These are phyloP conservation scores for Sprattus sprattus DNA, from an alignment of 2,113 vertebrate genomes.

Conservation along the genomic window DNA sequence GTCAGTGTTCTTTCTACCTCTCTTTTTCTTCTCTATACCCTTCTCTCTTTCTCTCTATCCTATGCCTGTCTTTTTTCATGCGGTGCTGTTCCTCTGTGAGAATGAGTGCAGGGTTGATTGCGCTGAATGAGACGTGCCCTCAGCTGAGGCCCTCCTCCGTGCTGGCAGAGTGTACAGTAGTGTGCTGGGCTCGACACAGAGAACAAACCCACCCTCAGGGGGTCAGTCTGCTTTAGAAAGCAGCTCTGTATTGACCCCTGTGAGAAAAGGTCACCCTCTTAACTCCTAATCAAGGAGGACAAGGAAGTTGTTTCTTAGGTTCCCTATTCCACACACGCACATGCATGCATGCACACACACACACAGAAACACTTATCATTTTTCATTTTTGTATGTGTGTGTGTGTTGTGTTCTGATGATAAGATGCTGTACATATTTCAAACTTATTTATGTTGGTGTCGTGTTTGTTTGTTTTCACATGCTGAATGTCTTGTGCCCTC, in stretches of 20 bases:
- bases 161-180: background rate
- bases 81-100: background rate
- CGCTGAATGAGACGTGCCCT: background rate
- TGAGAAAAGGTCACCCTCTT: slow-evolving; percentile 12
- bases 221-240: background rate
- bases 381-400: slow-evolving; percentile 32
- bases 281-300: slow-evolving; percentile 15
- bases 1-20: background rate
- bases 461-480: slow-evolving; percentile 57
- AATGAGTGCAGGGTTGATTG: background rate
- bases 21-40: background rate
- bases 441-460: slow-evolving; percentile 61
- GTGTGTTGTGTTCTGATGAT: slow-evolving; percentile 51
- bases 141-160: background rate
- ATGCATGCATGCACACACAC: slow-evolving; percentile 17
- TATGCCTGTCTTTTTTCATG: background rate
- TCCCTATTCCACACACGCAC: background rate
- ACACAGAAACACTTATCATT: slow-evolving; percentile 69
- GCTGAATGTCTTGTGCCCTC: slow-evolving; percentile 60
- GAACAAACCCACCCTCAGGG: background rate
- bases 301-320: slow-evolving; percentile 22
- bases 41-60: background rate
- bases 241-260: background rate
- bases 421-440: slow-evolving; percentile 71
- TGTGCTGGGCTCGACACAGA: background rate